Conservation (phyloP, 2,797 vertebrate genomes). For the Hyperoplus immaculatus region DNA sequence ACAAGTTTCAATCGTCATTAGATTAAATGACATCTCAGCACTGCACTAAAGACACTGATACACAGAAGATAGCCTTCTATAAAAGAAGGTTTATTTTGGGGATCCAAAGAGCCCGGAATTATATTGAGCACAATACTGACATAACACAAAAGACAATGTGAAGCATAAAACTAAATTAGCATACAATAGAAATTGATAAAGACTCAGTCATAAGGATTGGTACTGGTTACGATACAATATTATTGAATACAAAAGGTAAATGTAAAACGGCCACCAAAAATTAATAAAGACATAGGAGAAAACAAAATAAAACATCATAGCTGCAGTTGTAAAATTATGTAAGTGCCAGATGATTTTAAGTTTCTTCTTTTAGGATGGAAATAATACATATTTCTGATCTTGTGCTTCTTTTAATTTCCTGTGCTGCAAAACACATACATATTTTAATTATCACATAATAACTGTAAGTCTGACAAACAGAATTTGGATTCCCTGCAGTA, state of each 20-base stretch:
- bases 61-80: constrained; percentile 22
- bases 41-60: constrained; percentile 53
- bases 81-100: constrained; percentile 14
- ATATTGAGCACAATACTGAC: constrained; percentile 29
- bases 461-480: constrained; percentile 16
- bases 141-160: constrained; percentile 39
- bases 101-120: constrained; percentile 44
- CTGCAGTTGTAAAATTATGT: constrained; percentile 37
- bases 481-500: constrained; percentile 20
- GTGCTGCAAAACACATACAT: constrained; percentile 22
- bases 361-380: not conserved
- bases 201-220: constrained; percentile 44
- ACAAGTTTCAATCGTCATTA: constrained; percentile 60
- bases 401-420: constrained; percentile 50
- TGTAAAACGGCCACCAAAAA: too few species aligned
- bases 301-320: constrained; percentile 10
- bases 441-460: constrained; percentile 33
- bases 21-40: constrained; percentile 47
- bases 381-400: constrained; percentile 5
- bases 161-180: constrained; percentile 39
- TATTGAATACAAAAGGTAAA: not conserved
- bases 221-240: constrained; percentile 29
- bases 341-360: constrained; percentile 9
- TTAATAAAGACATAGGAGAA: not conserved
- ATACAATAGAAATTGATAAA: constrained; percentile 37